Base-by-base conservation (phyloP, 2,113 vertebrate genomes). In the Esox niger region DNA sequence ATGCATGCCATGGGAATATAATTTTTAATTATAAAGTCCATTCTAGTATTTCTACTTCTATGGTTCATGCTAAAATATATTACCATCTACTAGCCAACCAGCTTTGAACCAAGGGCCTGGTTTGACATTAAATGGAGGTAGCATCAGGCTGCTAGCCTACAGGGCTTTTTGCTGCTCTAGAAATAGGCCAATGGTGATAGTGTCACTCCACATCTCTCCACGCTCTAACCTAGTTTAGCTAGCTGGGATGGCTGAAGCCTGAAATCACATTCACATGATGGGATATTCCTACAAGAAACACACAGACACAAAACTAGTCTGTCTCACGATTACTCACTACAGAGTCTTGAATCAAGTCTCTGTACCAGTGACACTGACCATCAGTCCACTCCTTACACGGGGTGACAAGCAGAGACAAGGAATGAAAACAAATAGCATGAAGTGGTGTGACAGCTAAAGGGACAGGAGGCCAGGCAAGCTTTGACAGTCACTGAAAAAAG, bases 101-200 rank as follows among this genome's bases (percentile, higher is more conserved):
- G 26, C 26, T 33, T 0, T 27, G 68, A 75, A 72, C 59, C 47
- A 27, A 21, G 11, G 25, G 20, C 27, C 27, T 81, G 78, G 75
- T 78, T 71, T 75, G 78, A 80, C 74, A 73, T 77, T 64, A 68
- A 17, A 46, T 83, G 65, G 15, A 0, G 38, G 38, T 43, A 43
- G 13, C 17, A 43, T 61, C n/a, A 21, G 20, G 80, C 74, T 35
- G 35, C 82, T 68, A 78, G 79, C 84, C 84, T 80, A 64, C 49
- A 83, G 87, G 85, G 76, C 71, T 74, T 43, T 15, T 43, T 17
- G 38, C 60, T 1, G 13, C 58, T 60, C 35, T 73, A 68, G 79
- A 91, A 81, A 73, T 85, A 90, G 89, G 88, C 66, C 88, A 88
- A 52, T 61, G 26, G 79, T 73, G 55, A n/a, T n/a, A n/a, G 73